phyloP scores from a whole-genome alignment of 2,888 invertebrate species.

The Drosophila putrida region DNA sequence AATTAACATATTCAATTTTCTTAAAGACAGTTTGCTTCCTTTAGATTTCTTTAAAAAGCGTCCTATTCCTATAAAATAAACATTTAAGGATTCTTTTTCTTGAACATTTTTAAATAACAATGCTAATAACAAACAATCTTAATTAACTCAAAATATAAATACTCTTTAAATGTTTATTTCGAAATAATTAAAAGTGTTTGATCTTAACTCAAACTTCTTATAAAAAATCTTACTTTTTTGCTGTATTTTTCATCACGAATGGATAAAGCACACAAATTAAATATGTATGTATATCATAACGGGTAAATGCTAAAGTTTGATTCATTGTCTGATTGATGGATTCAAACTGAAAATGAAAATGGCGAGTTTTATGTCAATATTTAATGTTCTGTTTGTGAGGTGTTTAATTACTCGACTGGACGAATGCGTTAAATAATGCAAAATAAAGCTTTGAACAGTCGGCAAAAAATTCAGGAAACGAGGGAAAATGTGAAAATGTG shows the following conservation, averaged over 20 bases:
- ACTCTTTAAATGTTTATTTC: no score
- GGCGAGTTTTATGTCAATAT: conserved; percentile 16
- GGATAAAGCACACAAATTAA: no score
- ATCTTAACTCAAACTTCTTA: no score
- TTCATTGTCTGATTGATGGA: conserved; percentile 6
- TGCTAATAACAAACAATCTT: no score
- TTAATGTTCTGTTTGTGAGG: conserved; percentile 19
- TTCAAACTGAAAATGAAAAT: conserved; percentile 2
- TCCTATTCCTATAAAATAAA: no score
- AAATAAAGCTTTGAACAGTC: neutral
- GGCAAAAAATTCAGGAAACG: conserved; percentile 1
- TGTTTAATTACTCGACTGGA: conserved; percentile 27
- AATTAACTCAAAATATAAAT: no score
- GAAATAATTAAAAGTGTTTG: no score
- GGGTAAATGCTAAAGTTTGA: neutral
- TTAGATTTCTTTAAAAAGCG: no score
- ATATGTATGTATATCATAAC: neutral
- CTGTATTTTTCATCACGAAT: neutral
- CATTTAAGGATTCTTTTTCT: no score
- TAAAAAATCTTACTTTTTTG: neutral
- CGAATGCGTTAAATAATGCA: conserved; percentile 29
- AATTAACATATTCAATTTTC: no score
- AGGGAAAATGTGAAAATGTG: conserved; percentile 28
- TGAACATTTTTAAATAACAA: no score
- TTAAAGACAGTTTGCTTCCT: no score